A percentile compares a stretch with the other conserved stretches of the same genome.
Conservation (phyloP, 1,140 invertebrate genomes). For the Drosophila suzukii region DNA sequence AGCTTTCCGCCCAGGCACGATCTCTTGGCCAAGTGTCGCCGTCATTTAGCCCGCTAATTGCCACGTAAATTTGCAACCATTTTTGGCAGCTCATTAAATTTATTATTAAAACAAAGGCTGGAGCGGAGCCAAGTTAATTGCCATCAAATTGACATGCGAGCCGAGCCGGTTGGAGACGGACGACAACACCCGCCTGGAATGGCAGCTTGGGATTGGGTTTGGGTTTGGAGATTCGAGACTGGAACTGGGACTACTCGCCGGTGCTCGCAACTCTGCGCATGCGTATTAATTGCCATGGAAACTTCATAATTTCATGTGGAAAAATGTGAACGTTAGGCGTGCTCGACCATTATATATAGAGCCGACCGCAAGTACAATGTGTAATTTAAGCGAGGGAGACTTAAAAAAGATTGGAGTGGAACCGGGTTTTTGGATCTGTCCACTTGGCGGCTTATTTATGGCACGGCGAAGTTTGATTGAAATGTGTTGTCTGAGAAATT, state of each 20-base stretch:
- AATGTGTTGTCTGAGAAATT: conserved; percentile 80
- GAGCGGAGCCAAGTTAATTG: conserved; percentile 64
- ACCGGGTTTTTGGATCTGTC: conserved; percentile 56
- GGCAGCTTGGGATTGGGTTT: conserved; percentile 24
- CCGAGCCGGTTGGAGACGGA: conserved; percentile 41
- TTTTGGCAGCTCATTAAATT: conserved; percentile 84
- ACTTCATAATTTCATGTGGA: conserved; percentile 82
- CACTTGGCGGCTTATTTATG: conserved; percentile 76
- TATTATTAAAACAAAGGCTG: conserved; percentile 74
- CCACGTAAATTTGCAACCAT: conserved; percentile 83
- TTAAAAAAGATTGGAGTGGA: conserved; percentile 40
- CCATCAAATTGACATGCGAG: conserved; percentile 81
- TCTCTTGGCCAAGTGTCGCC: conserved; percentile 75
- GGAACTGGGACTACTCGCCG: not conserved
- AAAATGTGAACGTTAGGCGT: conserved; percentile 78
- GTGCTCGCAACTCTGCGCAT: conserved; percentile 43
- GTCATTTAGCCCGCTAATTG: conserved; percentile 73
- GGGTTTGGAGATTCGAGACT: not conserved
- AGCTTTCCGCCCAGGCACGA: conserved; percentile 49
- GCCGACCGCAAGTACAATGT: conserved; percentile 37
- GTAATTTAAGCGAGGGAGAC: conserved; percentile 66
- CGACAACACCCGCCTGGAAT: conserved; percentile 73
- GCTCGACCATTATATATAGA: conserved; percentile 9
- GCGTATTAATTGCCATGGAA: conserved; percentile 80
- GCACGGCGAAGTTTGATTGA: conserved; percentile 79